Conservation (phyloP, 2,797 vertebrate genomes). For the Phrynocephalus forsythii region DNA sequence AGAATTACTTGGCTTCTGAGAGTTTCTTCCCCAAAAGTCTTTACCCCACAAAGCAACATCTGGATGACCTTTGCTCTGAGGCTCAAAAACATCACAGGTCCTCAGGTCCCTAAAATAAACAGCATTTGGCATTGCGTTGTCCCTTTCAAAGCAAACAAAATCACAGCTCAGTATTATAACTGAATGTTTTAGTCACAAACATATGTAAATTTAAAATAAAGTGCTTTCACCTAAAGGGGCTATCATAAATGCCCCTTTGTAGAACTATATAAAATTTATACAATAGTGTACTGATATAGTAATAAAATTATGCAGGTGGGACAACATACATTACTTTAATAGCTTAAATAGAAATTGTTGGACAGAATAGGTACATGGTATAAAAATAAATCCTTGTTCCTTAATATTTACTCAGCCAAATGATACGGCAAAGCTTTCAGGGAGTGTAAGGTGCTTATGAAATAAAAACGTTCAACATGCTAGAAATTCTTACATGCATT, state of each 20-base stretch:
- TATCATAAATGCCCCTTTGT: slow-evolving; percentile 48
- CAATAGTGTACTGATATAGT: slow-evolving; percentile 6
- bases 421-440: not conserved
- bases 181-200: slow-evolving; percentile 45
- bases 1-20: not conserved
- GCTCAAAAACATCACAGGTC: slow-evolving; percentile 4
- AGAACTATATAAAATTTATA: slow-evolving; percentile 57
- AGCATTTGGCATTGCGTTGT: not conserved
- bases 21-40: not conserved
- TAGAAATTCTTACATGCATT: not conserved
- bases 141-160: slow-evolving; percentile 33
- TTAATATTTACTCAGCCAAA: slow-evolving; percentile 40
- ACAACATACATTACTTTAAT: slow-evolving; percentile 50
- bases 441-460: slow-evolving; percentile 64
- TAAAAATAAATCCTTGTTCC: slow-evolving; percentile 64
- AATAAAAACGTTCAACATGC: slow-evolving; percentile 19
- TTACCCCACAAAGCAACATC: not conserved
- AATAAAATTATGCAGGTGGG: slow-evolving; percentile 58
- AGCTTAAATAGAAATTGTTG: slow-evolving; percentile 66
- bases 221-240: slow-evolving; percentile 78
- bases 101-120: not conserved
- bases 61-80: not conserved
- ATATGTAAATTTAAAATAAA: slow-evolving; percentile 66
- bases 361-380: slow-evolving; percentile 56
- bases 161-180: not conserved